phyloP scores from a whole-genome alignment of 2,797 vertebrate genomes.

The Discoglossus pictus region DNA sequence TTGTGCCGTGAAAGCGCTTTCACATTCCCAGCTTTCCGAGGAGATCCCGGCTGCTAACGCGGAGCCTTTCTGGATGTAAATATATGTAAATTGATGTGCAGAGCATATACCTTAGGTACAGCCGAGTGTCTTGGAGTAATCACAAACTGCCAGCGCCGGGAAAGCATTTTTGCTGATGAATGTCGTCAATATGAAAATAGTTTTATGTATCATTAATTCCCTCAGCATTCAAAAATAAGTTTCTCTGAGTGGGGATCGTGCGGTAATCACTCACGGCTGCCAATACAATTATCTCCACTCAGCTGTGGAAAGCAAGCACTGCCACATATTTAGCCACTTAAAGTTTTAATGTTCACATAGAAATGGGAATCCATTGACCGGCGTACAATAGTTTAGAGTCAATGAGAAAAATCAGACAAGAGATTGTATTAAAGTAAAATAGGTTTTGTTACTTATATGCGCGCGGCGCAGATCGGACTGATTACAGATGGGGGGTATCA shows the following conservation, averaged over 20 bases:
- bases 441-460: too few relatives aligned
- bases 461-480: too few relatives aligned
- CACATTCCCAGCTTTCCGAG: conserved; percentile 14
- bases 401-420: not conserved
- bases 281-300: conserved; percentile 84
- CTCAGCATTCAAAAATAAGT: conserved; percentile 80
- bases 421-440: too few relatives aligned
- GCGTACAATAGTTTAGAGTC: conserved; percentile 4
- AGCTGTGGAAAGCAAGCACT: conserved; percentile 84
- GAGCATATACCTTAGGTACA: conserved; percentile 75
- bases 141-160: conserved; percentile 80
- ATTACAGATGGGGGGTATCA: too few relatives aligned
- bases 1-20: too few relatives aligned
- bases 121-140: conserved; percentile 76
- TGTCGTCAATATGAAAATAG: conserved; percentile 86
- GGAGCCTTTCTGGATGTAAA: conserved; percentile 63
- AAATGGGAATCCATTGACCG: conserved; percentile 46
- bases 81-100: conserved; percentile 67
- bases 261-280: conserved; percentile 95
- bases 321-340: conserved; percentile 57
- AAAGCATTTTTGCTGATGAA: conserved; percentile 79
- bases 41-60: too few relatives aligned
- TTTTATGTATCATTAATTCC: conserved; percentile 90
- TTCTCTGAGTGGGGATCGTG: conserved; percentile 80
- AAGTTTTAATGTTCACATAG: conserved; percentile 53